Conservation (phyloP, 2,888 invertebrate species). For the Cryptocheilus praepositus region DNA sequence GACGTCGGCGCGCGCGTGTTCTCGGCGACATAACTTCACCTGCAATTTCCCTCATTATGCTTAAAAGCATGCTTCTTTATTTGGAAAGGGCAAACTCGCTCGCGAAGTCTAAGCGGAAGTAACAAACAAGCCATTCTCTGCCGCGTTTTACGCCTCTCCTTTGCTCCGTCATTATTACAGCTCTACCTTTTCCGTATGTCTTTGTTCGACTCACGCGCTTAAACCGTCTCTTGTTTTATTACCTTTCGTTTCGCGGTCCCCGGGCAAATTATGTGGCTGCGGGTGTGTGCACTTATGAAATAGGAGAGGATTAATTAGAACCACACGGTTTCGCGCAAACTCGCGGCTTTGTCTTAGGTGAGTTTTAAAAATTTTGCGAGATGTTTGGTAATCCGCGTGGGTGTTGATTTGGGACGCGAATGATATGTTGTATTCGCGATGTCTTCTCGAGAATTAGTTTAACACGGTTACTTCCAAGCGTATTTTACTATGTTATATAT, state of each 20-base stretch:
- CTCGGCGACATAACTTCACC: conserved; percentile 29
- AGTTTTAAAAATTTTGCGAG: no score
- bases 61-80: conserved; percentile 12
- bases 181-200: neutral
- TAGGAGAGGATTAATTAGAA: no score
- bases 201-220: neutral
- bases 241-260: neutral
- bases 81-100: conserved; percentile 18
- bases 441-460: no score
- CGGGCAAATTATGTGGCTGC: neutral
- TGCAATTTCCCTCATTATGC: conserved; percentile 43
- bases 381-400: no score
- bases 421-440: no score
- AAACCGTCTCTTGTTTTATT: neutral
- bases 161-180: neutral
- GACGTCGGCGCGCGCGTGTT: neutral
- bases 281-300: no score
- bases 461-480: no score
- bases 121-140: conserved; percentile 7
- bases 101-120: neutral
- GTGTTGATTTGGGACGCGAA: no score
- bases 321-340: no score
- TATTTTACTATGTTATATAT: no score
- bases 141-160: neutral
- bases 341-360: no score